Conservation (phyloP, 2,888 invertebrate species). For the Neoaliturus tenellus region DNA sequence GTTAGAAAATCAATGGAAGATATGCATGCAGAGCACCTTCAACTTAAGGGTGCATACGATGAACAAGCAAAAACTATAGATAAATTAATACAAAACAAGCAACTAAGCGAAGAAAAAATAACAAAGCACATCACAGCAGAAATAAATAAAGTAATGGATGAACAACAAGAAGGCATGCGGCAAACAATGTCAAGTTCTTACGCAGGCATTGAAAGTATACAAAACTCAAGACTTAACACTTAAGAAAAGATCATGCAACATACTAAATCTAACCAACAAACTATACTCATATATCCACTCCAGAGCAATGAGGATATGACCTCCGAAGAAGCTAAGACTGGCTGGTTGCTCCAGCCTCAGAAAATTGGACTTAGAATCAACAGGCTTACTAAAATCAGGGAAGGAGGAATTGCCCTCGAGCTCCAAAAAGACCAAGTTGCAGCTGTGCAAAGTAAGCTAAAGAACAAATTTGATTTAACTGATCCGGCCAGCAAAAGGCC, state of each 20-base stretch:
- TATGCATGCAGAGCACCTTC: too few relatives aligned
- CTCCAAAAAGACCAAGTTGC: not conserved
- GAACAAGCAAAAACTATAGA: too few relatives aligned
- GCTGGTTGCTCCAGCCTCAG: not conserved
- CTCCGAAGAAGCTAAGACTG: not conserved
- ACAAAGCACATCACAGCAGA: not conserved
- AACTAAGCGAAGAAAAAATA: not conserved
- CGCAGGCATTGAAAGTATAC: too few relatives aligned
- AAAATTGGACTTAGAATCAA: not conserved
- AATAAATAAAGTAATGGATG: not conserved
- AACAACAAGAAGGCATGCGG: not conserved
- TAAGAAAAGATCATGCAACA: too few relatives aligned
- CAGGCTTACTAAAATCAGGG: not conserved
- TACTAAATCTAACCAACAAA: too few relatives aligned
- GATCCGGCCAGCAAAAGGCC: not conserved
- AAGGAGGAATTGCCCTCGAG: not conserved
- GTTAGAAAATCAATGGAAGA: too few relatives aligned
- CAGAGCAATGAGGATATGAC: too few relatives aligned
- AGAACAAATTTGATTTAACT: not conserved
- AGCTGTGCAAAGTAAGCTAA: not conserved
- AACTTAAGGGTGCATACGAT: too few relatives aligned
- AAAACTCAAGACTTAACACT: too few relatives aligned
- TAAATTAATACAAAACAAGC: too few relatives aligned
- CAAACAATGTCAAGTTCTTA: not conserved
- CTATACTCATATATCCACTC: too few relatives aligned